Base-by-base conservation (phyloP, 2,797 vertebrate species). In the Alcedo quadribrachys region DNA sequence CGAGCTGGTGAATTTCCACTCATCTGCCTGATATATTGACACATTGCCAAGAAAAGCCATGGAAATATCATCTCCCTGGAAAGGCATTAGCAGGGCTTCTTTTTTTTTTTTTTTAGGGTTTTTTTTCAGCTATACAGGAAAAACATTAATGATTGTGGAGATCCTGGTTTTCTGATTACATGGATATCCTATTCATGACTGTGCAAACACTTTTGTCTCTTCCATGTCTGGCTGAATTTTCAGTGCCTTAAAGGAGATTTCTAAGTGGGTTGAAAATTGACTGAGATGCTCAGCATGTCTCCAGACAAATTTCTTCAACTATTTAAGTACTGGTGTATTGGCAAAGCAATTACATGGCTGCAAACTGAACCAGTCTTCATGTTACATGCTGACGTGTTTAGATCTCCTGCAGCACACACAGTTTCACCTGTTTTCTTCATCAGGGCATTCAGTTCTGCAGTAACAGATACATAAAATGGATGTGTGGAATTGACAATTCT, bases 381-480 rank as follows among this genome's bases (percentile, higher is more conserved):
- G 57, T 79, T 89, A 90, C 80, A 89, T 77, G 93, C 92, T 94
- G 94, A 67, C 17, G 20, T 91, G 91, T 96, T 91, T 96, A 95
- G 95, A 76, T 70, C 51, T 96, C 74, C 80, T 90, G 22, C 12
- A 79, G 25, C 87, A 87, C 50, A 54, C 40, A 22, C 48, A 91
- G 77, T 90, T 93, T 81, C 93, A 88, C 70, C 80, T 93, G 94
- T 88, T 97, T 96, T 96, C 79, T 96, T 95, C 94, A 92, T 96
- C 95, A 95, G 51, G 25, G 80, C 35, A 11, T 81, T 84, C 33
- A 46, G 33, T 65, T 78, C 63, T 88, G 32, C 12, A 19, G 74
- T 67, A 81, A 80, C 67, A 92, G 70, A 70, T 81, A 60, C 15
- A 57, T 86, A 42, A 89, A 92, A 81, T 94, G 48, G n/a, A 70